Evolutionary conservation across 2,113 vertebrate species (phyloP), one percentile per base, ranked within the genome.

Genomic region (Seriola quinqueradiata): DNA sequence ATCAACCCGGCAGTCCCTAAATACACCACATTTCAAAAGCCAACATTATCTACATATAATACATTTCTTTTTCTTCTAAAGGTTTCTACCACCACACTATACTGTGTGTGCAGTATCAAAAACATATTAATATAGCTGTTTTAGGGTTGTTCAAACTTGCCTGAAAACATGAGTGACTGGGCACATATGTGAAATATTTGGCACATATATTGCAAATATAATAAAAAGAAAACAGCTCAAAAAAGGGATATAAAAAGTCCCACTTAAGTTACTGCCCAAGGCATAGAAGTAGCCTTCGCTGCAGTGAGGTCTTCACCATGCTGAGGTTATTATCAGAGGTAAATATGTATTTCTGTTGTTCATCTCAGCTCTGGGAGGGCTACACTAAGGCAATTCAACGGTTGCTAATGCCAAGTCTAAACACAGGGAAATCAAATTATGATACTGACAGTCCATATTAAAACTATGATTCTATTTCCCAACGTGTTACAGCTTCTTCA

Each of bases 351-450:
- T 81, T 74, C 54, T 79, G 76, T 68, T 89, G 60, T 70, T 83
- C 48, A 72, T 85, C 87, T 92, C 78, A 74, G 82, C 70, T 86
- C 34, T 74, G 81, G 80, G 66, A 59, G 57, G 85, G 84, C 77
- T 83, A 93, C 81, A 59, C 88, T 92, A 94, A 93, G 92, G 91
- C 92, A 92, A 89, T 87, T 92, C 79, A 85, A 72, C 46, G 81
- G 83, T 44, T 34, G 50, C 79, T 78, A 86, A 87, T 46, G 59
- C 81, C 83, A 83, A 64, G 54, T 87, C 44, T 77, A 70, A 91
- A 88, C 69, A 81, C 60, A 58, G 21, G 42, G 25, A 87, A 85
- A 87, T 81, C 52, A 57, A 79, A 82, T 83, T 59, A 78, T 32
- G 46, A 75, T 25, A 70, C 68, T 74, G 68, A 75, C 38, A 82